Evolutionary conservation across 2,113 vertebrate genomes (phyloP).

Genomic region (Cromileptes altivelis): DNA sequence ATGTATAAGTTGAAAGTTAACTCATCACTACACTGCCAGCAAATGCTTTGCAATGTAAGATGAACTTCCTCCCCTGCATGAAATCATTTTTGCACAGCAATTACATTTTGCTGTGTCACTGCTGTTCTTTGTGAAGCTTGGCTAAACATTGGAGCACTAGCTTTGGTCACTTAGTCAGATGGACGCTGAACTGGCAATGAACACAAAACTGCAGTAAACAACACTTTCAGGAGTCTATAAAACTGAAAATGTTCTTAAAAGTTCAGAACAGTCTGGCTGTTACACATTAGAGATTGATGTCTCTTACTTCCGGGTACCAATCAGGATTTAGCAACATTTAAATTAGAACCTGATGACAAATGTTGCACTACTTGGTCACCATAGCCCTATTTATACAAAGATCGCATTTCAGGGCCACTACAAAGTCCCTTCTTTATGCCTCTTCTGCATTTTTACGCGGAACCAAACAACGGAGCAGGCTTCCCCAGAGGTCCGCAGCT

Average conservation of each 20-base stretch:
- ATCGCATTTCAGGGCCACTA: too few species aligned
- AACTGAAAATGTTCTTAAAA: not conserved
- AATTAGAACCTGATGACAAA: not conserved
- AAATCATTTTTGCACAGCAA: too few species aligned
- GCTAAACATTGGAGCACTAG: not conserved
- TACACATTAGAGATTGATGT: not conserved
- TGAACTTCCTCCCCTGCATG: not conserved
- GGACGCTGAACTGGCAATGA: not conserved
- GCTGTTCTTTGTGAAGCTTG: not conserved
- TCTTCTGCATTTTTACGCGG: too few species aligned
- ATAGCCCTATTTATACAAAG: too few species aligned
- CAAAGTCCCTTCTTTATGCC: too few species aligned
- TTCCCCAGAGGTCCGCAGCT: too few species aligned
- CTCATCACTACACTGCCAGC: not conserved
- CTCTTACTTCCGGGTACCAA: not conserved
- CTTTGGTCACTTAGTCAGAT: not conserved
- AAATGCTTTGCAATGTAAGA: not conserved
- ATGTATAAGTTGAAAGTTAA: slow-evolving; percentile 4
- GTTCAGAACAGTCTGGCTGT: not conserved
- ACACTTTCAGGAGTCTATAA: not conserved
- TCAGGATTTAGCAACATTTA: not conserved
- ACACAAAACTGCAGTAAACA: not conserved
- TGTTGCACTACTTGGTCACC: too few species aligned
- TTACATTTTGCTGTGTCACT: not conserved
- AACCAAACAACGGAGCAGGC: too few species aligned